Base-by-base conservation (phyloP, 2,888 invertebrate genomes). In the Anaspis maculata region DNA sequence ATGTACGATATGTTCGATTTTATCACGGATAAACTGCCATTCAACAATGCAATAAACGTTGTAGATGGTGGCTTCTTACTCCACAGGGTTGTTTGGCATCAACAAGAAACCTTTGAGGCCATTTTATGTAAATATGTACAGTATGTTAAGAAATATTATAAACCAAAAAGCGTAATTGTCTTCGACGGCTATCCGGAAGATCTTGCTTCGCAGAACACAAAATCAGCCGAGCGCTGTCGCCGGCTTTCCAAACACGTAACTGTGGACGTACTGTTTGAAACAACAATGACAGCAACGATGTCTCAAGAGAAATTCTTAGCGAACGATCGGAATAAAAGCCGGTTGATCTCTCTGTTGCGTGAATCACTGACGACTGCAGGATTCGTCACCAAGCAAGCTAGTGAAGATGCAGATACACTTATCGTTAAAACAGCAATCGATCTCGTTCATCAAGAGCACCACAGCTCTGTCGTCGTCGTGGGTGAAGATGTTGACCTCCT, bases 1-100 rank as follows among this genome's bases (percentile, higher is more conserved):
- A 16, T 49, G 25, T 46, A 46, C 30, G 36, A 41, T 13, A 31
- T 26, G 22, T 49, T 49, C 32, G 10, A 44, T 3, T 13, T 11
- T 27, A 25, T 23, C 21, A 25, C 29, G 39, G 29, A 34, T n/a
- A n/a, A n/a, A n/a, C n/a, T n/a, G n/a, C n/a, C n/a, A n/a, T n/a
- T n/a, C 31, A 25, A 22, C 41, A 30, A 39, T 44, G 34, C 32
- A 32, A 42, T 41, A 26, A 39, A 48, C 38, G 35, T 51, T 24
- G 38, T 53, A 28, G 49, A 52, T 27, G 51, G 46, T 36, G 52
- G 46, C 37, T 48, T 39, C 32, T 34, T 53, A 29, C 36, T 53
- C 27, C 50, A 48, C 25, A 24, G 41, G 42, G 49, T 51, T 25
- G 30, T 48, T 30, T 52, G 49, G 49, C 30, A 43, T 31, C 35